phyloP scores from a whole-genome alignment of 2,888 invertebrate genomes.

The Tachina fera region DNA sequence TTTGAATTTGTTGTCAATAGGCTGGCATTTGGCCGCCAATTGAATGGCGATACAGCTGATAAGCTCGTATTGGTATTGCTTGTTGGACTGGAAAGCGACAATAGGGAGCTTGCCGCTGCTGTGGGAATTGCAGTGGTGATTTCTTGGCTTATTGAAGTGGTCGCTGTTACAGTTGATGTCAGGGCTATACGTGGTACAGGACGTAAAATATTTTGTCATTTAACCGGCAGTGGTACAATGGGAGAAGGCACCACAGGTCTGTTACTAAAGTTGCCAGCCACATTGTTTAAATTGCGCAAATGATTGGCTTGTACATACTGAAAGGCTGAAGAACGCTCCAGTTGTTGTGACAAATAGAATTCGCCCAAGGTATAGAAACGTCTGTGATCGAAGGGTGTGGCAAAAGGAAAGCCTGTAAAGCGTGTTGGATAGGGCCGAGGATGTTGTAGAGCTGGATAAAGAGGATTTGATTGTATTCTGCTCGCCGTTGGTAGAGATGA shows the following conservation, averaged over 20 bases:
- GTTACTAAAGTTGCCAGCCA: conserved; percentile 75
- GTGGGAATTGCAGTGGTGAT: conserved; percentile 18
- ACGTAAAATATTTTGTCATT: conserved; percentile 82
- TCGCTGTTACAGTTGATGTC: conserved; percentile 73
- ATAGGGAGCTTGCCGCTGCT: background rate
- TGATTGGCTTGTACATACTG: conserved; percentile 82
- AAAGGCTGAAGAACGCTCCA: conserved; percentile 82
- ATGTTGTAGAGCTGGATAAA: conserved; percentile 57
- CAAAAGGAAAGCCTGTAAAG: conserved; percentile 77
- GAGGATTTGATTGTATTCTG: conserved; percentile 49
- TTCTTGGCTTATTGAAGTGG: conserved; percentile 70
- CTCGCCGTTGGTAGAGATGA: conserved; percentile 31
- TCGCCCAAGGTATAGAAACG: conserved; percentile 81
- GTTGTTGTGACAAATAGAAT: conserved; percentile 81
- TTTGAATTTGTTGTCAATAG: conserved; percentile 48
- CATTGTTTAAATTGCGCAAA: conserved; percentile 77
- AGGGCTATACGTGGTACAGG: conserved; percentile 82
- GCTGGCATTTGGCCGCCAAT: conserved; percentile 43
- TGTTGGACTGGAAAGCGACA: conserved; percentile 36
- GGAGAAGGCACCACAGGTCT: conserved; percentile 68
- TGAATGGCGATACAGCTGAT: conserved; percentile 45
- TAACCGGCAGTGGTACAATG: conserved; percentile 75
- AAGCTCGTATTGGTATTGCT: conserved; percentile 18
- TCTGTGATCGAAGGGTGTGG: conserved; percentile 79
- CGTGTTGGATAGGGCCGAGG: conserved; percentile 74